A percentile compares a stretch with the other conserved stretches of the same genome.
phyloP scores from a whole-genome alignment of 2,113 vertebrate species.

The Rhipidura dahli region DNA sequence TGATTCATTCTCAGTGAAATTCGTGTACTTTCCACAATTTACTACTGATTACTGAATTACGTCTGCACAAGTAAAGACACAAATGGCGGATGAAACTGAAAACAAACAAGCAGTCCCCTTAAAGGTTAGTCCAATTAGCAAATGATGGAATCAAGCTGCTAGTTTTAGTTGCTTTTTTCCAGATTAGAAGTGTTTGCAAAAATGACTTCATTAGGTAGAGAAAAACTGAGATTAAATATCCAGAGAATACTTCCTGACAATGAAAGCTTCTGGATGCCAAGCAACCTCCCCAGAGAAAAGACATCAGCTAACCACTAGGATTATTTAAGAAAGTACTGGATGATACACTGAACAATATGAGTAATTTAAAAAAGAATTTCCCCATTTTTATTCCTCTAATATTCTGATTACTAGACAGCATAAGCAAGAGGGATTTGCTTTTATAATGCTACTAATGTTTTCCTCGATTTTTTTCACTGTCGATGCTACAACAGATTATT shows the following conservation, averaged over 20 bases:
- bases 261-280: background rate
- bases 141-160: background rate
- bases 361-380: background rate
- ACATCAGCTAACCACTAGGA: background rate
- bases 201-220: background rate
- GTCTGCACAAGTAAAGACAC: background rate
- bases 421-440: background rate
- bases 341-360: background rate
- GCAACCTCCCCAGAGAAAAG: background rate
- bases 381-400: background rate
- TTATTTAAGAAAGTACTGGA: background rate
- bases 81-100: background rate
- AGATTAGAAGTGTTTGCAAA: background rate
- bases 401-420: background rate
- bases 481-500: background rate
- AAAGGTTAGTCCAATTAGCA: constrained; percentile 39
- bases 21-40: background rate
- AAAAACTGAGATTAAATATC: background rate
- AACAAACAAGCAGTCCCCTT: background rate
- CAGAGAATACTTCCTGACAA: background rate
- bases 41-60: background rate
- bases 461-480: background rate
- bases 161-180: background rate
- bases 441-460: background rate
- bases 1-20: constrained; percentile 38